Percentiles rank a stretch among this genome's conserved stretches.
Evolutionary conservation across 2,797 vertebrate genomes (phyloP).

Genomic region (Oreortyx pictus): DNA sequence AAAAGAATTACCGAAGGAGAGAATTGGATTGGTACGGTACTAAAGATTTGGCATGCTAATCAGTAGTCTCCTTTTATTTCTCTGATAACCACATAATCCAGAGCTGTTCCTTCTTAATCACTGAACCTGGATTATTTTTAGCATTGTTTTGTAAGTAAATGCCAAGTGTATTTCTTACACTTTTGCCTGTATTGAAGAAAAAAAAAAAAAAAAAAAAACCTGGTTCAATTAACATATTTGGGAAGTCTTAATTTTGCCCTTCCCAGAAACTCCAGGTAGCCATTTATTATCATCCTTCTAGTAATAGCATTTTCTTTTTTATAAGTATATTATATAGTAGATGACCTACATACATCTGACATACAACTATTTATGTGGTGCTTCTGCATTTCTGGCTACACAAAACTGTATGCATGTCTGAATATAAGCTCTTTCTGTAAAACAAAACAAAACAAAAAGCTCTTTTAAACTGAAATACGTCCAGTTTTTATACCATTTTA

Average conservation of each 20-base stretch:
- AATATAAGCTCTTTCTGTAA: not conserved
- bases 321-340: not conserved
- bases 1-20: constrained; percentile 37
- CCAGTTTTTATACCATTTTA: not conserved
- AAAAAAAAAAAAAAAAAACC: not conserved
- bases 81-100: constrained; percentile 15
- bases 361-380: not conserved
- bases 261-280: constrained; percentile 7
- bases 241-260: constrained; percentile 43
- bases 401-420: not conserved
- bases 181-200: not conserved
- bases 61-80: constrained; percentile 39
- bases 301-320: not conserved
- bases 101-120: constrained; percentile 32
- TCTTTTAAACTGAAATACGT: not conserved
- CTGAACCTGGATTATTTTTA: constrained; percentile 30
- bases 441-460: not conserved
- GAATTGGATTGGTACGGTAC: constrained; percentile 19
- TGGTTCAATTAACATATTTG: constrained; percentile 28
- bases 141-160: constrained; percentile 32
- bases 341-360: not conserved
- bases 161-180: constrained; percentile 16
- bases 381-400: not conserved
- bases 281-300: constrained; percentile 40
- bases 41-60: constrained; percentile 51